These are phyloP conservation scores for Oligia fasciuncula DNA, from an alignment of 2,888 invertebrate species.

Conservation along the genomic window DNA sequence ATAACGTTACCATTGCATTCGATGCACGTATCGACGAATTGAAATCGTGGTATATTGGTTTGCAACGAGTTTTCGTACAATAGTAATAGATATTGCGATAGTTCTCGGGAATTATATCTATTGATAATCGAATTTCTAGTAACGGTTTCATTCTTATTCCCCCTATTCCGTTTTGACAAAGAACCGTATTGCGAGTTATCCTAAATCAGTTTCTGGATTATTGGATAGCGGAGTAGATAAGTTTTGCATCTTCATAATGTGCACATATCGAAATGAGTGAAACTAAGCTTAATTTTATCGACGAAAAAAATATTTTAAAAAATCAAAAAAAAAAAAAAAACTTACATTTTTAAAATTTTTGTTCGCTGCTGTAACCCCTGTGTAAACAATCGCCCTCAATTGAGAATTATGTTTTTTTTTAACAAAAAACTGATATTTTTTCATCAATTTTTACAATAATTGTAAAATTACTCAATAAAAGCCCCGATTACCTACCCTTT, in stretches of 20 bases:
- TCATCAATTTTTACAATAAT: too few relatives aligned
- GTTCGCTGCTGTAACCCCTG: too few relatives aligned
- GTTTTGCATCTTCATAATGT: slow-evolving; percentile 5
- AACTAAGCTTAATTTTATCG: too few relatives aligned
- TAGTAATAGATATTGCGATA: slow-evolving; percentile 56
- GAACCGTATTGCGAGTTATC: slow-evolving; percentile 27
- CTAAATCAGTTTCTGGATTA: slow-evolving; percentile 36
- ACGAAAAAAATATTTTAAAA: too few relatives aligned
- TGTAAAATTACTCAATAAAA: too few relatives aligned
- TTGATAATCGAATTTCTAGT: slow-evolving; percentile 41
- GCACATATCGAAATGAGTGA: too few relatives aligned
- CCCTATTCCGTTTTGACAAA: slow-evolving; percentile 24
- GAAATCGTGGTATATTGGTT: slow-evolving; percentile 75
- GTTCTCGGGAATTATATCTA: slow-evolving; percentile 48
- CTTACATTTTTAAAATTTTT: too few relatives aligned
- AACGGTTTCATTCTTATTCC: slow-evolving; percentile 13
- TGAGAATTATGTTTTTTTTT: too few relatives aligned
- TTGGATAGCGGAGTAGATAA: slow-evolving; percentile 28
- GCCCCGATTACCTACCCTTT: too few relatives aligned
- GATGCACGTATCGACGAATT: slow-evolving; percentile 72
- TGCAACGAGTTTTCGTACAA: slow-evolving; percentile 68
- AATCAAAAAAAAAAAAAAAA: too few relatives aligned
- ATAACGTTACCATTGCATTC: slow-evolving; percentile 71
- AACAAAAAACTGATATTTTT: too few relatives aligned
- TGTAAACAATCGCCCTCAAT: too few relatives aligned